Conservation (phyloP, 2,797 vertebrate genomes). For the Aphelocoma californica region DNA sequence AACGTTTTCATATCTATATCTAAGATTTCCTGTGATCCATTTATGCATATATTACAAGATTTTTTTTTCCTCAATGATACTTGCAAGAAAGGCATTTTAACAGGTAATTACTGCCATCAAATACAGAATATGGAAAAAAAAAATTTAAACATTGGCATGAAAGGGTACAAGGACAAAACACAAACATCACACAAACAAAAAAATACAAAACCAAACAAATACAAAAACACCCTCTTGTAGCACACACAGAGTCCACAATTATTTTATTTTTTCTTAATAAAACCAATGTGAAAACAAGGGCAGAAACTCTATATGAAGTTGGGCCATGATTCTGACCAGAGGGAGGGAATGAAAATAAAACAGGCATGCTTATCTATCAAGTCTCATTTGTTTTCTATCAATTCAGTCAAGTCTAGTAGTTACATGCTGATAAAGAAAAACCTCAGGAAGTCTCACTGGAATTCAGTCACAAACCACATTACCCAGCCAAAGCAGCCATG, state of each 20-base stretch:
- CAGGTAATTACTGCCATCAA: background rate
- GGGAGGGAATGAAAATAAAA: background rate
- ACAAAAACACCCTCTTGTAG: background rate
- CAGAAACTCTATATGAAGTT: background rate
- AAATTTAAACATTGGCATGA: background rate
- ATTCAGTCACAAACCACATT: background rate
- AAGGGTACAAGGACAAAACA: background rate
- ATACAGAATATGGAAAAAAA: background rate
- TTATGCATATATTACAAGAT: background rate
- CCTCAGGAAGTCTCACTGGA: background rate
- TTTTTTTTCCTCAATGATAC: background rate
- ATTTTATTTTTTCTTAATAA: background rate
- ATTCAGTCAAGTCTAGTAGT: background rate
- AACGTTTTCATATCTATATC: background rate
- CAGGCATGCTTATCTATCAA: background rate
- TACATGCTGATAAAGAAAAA: background rate
- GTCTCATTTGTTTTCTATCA: background rate
- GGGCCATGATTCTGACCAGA: background rate
- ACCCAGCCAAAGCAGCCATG: background rate
- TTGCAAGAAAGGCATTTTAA: background rate
- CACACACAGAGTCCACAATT: background rate
- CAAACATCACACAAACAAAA: background rate
- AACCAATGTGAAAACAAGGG: background rate
- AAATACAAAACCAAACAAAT: background rate
- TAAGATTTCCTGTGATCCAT: background rate